Conservation (phyloP, 2,113 vertebrate genomes). For the Tylochromis polylepis region DNA sequence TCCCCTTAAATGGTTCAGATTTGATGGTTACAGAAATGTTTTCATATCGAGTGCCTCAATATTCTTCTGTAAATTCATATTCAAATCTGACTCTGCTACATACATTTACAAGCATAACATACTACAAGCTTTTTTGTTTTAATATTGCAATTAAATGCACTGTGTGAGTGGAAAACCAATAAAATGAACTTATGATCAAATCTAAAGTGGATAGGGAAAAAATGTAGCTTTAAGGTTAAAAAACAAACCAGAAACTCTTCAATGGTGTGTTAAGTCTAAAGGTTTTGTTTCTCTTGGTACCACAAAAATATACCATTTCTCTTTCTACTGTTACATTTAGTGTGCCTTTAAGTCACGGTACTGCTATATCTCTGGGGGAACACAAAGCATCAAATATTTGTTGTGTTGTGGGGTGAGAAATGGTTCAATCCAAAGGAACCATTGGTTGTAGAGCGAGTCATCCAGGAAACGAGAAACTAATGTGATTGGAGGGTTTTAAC, state of each 20-base stretch:
- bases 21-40: neutral
- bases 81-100: neutral
- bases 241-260: neutral
- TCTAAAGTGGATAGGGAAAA: neutral
- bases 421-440: neutral
- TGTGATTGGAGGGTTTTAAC: neutral
- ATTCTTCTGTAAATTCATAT: neutral
- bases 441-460: neutral
- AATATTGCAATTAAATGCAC: neutral
- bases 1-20: neutral
- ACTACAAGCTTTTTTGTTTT: neutral
- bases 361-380: neutral
- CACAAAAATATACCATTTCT: neutral
- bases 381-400: neutral
- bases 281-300: too few relatives aligned
- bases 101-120: neutral
- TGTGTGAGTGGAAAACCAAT: neutral
- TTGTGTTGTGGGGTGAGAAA: neutral
- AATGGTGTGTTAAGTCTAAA: too few relatives aligned
- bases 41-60: accelerated
- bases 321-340: neutral
- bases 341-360: neutral
- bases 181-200: accelerated
- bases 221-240: neutral
- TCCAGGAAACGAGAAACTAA: neutral